phyloP scores from a whole-genome alignment of 2,797 vertebrate species.

The Luscinia megarhynchos region DNA sequence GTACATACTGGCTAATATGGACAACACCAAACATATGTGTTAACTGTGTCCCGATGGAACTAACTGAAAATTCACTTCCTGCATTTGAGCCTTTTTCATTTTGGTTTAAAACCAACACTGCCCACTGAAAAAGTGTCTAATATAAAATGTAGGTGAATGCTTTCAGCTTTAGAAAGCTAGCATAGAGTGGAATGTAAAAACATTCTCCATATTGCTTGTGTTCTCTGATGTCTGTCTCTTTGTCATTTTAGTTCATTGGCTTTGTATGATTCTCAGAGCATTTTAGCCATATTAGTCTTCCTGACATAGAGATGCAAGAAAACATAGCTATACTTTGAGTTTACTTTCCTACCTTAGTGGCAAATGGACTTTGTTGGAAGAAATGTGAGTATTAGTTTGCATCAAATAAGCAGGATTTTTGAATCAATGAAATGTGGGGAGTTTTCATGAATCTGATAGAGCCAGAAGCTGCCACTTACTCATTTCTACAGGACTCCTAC shows the following conservation, averaged over 20 bases:
- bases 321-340: background rate
- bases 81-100: background rate
- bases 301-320: background rate
- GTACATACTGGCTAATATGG: accelerated
- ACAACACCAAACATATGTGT: background rate
- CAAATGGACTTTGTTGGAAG: background rate
- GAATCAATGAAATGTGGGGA: background rate
- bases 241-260: background rate
- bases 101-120: background rate
- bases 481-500: constrained; percentile 1
- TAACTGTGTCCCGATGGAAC: background rate
- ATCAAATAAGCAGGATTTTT: background rate
- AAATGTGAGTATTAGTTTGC: background rate
- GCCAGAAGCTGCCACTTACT: background rate
- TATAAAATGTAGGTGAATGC: background rate
- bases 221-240: background rate
- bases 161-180: background rate
- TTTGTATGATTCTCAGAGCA: background rate
- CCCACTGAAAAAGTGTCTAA: background rate
- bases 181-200: background rate
- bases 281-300: background rate
- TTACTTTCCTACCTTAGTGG: background rate
- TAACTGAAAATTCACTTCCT: background rate
- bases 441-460: background rate
- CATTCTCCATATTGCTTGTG: background rate